Evolutionary conservation across 2,797 vertebrate genomes (phyloP).

Genomic region (Parauchenoglanis punctatus): DNA sequence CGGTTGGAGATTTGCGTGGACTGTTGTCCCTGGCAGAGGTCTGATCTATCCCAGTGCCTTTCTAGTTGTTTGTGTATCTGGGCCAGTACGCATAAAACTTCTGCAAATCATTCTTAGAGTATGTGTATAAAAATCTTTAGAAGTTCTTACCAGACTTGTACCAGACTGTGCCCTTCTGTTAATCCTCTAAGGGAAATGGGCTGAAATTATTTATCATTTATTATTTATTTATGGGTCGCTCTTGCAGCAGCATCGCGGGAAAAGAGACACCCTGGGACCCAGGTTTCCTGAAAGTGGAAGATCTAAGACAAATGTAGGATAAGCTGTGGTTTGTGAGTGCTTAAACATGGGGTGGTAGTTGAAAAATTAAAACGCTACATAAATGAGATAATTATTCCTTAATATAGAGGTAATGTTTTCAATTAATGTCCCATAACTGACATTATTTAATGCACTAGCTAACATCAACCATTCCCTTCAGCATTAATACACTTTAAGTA

Average conservation of each 20-base stretch:
- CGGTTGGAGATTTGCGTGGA: too few species aligned
- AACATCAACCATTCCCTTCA: background rate
- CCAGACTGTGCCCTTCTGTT: slow-evolving; percentile 4
- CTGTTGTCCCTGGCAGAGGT: too few species aligned
- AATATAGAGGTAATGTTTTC: background rate
- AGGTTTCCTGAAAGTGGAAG: background rate
- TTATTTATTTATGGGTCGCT: slow-evolving; percentile 16
- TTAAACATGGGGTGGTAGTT: background rate
- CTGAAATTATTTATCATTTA: slow-evolving; percentile 20
- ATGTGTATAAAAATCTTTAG: background rate
- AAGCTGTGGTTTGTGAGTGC: background rate
- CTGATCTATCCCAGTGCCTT: too few species aligned
- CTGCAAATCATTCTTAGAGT: background rate
- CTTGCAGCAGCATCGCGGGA: background rate
- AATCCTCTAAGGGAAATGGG: slow-evolving; percentile 13
- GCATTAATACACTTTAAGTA: background rate
- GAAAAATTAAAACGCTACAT: background rate
- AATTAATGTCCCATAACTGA: background rate
- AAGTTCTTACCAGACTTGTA: background rate
- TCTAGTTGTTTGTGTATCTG: background rate
- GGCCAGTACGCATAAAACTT: background rate
- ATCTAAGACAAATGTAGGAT: background rate
- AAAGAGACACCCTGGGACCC: background rate
- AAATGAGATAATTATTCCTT: too few species aligned
- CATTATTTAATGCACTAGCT: background rate